Conservation (phyloP, 2,113 vertebrate genomes). For the Solea solea region DNA sequence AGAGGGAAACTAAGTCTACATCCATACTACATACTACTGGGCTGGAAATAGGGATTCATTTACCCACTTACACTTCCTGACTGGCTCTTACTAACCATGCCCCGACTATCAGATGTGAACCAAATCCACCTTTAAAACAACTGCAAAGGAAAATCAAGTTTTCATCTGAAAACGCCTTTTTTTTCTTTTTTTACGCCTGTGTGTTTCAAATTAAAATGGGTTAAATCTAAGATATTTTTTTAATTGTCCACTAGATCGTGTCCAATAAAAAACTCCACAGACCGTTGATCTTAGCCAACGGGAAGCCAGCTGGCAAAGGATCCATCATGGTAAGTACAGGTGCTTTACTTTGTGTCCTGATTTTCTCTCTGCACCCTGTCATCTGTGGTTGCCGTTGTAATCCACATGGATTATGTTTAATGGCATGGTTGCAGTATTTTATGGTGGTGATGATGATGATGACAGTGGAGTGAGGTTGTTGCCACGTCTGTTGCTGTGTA, state of each 20-base stretch:
- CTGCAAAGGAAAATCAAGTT: no score
- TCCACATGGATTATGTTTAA: not conserved
- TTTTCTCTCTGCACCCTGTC: not conserved
- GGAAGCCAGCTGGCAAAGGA: constrained; percentile 96
- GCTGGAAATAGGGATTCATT: no score
- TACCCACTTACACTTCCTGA: no score
- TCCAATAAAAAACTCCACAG: constrained; percentile 97
- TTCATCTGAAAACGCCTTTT: no score
- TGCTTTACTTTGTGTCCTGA: not conserved
- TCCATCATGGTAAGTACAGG: constrained; percentile 86
- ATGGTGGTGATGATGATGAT: constrained; percentile 1
- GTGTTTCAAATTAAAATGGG: no score
- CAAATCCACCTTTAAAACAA: no score
- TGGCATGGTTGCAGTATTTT: not conserved
- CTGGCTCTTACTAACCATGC: no score
- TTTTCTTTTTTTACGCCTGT: no score
- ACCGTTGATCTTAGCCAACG: constrained; percentile 90
- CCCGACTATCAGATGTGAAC: no score
- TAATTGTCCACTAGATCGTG: constrained; percentile 85
- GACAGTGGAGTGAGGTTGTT: constrained; percentile 1
- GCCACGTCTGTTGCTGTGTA: not conserved
- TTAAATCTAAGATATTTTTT: not conserved
- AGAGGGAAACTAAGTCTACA: not conserved
- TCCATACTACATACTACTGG: no score
- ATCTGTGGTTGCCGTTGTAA: not conserved